A percentile compares a stretch with the other conserved stretches of the same genome.
Conservation (phyloP, 1,140 invertebrate species). For the Papilio aristodemus region DNA sequence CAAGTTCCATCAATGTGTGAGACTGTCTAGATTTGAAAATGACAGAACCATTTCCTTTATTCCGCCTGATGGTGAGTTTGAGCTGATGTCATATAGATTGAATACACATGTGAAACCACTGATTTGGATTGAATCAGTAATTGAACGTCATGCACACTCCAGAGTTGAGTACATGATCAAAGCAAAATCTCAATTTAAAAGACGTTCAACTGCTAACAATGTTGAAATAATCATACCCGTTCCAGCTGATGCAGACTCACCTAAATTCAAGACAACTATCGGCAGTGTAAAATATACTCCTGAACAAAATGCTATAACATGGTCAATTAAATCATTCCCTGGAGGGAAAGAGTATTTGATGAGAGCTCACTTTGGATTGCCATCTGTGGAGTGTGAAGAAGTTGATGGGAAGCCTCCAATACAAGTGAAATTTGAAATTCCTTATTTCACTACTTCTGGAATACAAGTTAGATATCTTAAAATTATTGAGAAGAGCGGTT, state of each 20-base stretch:
- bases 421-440: conserved; percentile 99
- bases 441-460: conserved; percentile 99
- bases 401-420: conserved; percentile 98
- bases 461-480: conserved; percentile 99
- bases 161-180: conserved; percentile 99
- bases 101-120: conserved; percentile 99
- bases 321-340: conserved; percentile 99
- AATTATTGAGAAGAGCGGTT: conserved; percentile 99
- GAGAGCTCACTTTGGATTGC: conserved; percentile 99
- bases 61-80: conserved; percentile 99
- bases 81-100: conserved; percentile 99
- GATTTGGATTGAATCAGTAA: conserved; percentile 99
- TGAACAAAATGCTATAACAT: conserved; percentile 98
- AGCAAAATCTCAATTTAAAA: conserved; percentile 99
- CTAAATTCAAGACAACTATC: conserved; percentile 99
- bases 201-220: conserved; percentile 98
- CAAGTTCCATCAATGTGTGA: conserved; percentile 99
- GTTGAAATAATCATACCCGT: conserved; percentile 99
- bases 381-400: conserved; percentile 97
- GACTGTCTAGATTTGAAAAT: conserved; percentile 98
- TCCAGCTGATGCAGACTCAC: conserved; percentile 98
- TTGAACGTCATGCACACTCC: conserved; percentile 98
- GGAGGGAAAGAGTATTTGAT: conserved; percentile 99
- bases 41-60: conserved; percentile 99
- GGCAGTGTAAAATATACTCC: conserved; percentile 99